A percentile compares a stretch with the other conserved stretches of the same genome.
Conservation (phyloP, 2,888 invertebrate species). For the Teleogryllus oceanicus region DNA sequence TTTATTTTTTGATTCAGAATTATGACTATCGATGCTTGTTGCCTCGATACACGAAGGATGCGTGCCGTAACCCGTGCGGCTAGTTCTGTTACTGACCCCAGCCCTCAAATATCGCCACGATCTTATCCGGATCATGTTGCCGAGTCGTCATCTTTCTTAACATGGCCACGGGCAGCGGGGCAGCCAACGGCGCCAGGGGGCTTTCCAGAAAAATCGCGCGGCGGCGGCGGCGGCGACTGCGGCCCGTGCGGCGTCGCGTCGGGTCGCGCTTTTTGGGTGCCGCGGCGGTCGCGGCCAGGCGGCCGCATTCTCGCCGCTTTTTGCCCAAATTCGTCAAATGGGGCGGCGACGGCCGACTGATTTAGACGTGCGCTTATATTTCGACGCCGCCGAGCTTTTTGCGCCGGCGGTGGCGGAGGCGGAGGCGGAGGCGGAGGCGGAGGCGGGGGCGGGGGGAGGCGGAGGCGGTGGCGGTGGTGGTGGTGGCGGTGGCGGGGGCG, state of each 20-base stretch:
- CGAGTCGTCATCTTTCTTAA: not conserved
- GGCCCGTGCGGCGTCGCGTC: not conserved
- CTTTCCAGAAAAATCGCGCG: not conserved
- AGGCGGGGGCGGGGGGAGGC: not conserved
- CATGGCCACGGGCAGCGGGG: not conserved
- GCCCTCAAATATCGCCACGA: not conserved
- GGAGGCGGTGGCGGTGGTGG: not conserved
- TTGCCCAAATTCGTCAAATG: conserved; percentile 18
- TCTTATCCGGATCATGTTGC: not conserved
- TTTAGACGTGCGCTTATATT: conserved; percentile 18
- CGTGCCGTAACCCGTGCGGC: too few relatives aligned
- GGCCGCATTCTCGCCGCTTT: not conserved
- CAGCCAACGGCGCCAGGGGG: too few relatives aligned
- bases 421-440: not conserved
- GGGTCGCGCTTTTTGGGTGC: not conserved
- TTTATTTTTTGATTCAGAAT: too few relatives aligned
- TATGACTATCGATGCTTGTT: too few relatives aligned
- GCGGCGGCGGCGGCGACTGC: not conserved
- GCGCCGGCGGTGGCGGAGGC: not conserved
- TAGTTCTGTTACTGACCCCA: too few relatives aligned
- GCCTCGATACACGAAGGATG: too few relatives aligned
- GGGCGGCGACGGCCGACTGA: not conserved
- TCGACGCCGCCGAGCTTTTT: not conserved
- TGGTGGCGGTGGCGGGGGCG: not conserved
- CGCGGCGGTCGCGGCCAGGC: not conserved